Evolutionary conservation across 2,113 vertebrate species (phyloP), one percentile per base, ranked within the genome.

Genomic region (Hemichromis elongatus): DNA sequence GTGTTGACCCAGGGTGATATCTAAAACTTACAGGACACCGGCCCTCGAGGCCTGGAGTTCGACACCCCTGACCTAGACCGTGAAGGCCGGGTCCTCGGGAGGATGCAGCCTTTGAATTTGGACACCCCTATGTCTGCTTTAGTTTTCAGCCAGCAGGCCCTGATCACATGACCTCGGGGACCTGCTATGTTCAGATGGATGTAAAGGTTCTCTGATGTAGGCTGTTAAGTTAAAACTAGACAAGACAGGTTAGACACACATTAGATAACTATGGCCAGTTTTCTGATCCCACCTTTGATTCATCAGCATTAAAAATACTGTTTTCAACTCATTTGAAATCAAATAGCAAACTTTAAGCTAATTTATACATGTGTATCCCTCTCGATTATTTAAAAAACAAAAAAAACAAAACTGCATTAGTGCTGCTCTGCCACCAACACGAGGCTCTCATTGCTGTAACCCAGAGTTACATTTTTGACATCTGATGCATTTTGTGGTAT

Each of bases 181-280:
- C 57, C 28, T 61, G 28, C 28, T 61, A 16, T 6, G 16, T 5
- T 33, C 57, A 61, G 28, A 11, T 61, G 57, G 57, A 57, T 57
- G 55, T 3, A 16, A 57, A 61, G 16, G 10, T 61, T 0, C 3
- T 61, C 2, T 11, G 0, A 30, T 33, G 57, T 61, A 61, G 10
- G 28, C 16, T 33, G 9, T 7, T 61, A 61, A 61, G 28, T 61
- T 61, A 2, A 61, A 33, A 10, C 28, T 18, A 33, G 1, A 59
- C 56, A 18, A 30, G 3, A 59, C 26, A 33, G 56, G 28, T 59
- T 18, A 33, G 56, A 33, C 9, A 5, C 57, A 33, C 13, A 56
- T 57, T 57, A 28, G 26, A 59, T 59, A 1, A 59, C 0, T 59
- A 1, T 0, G 28, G 3, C 24, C 56, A 59, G 18, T 35, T 63